Conservation (phyloP, 2,113 vertebrate species). For the Solea solea region DNA sequence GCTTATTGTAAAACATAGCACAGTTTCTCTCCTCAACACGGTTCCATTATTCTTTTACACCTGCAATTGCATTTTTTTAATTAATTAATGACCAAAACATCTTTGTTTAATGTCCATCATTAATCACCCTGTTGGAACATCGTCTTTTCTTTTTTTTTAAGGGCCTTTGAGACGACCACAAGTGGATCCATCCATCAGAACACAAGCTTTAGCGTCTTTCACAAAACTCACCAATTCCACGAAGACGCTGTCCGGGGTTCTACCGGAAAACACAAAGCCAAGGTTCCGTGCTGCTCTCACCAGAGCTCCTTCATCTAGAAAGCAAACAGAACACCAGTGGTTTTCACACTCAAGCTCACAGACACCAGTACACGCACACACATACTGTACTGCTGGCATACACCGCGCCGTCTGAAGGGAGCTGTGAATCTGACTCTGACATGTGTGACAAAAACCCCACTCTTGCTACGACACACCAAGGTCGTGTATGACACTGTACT, state of each 20-base stretch:
- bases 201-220: constrained; percentile 13
- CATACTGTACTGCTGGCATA: neutral
- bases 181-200: constrained; percentile 18
- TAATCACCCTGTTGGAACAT: neutral
- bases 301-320: constrained; percentile 93
- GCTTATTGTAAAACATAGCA: too few relatives aligned
- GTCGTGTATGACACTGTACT: too few relatives aligned
- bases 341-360: constrained; percentile 11
- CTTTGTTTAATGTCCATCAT: neutral
- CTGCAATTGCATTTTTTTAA: too few relatives aligned
- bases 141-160: neutral
- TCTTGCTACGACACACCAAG: neutral
- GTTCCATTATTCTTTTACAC: too few relatives aligned
- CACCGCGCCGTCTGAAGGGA: neutral
- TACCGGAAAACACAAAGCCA: constrained; percentile 93
- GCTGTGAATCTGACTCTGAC: neutral
- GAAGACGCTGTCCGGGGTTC: constrained; percentile 95
- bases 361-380: neutral
- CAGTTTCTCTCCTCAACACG: too few relatives aligned
- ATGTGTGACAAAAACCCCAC: neutral
- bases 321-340: constrained; percentile 9
- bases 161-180: neutral
- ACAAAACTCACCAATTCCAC: constrained; percentile 87
- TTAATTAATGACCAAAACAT: neutral
- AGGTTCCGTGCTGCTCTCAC: constrained; percentile 92